These are phyloP conservation scores for Botrylloides violaceus DNA, from an alignment of 23 tunicate species.

Conservation along the genomic window DNA sequence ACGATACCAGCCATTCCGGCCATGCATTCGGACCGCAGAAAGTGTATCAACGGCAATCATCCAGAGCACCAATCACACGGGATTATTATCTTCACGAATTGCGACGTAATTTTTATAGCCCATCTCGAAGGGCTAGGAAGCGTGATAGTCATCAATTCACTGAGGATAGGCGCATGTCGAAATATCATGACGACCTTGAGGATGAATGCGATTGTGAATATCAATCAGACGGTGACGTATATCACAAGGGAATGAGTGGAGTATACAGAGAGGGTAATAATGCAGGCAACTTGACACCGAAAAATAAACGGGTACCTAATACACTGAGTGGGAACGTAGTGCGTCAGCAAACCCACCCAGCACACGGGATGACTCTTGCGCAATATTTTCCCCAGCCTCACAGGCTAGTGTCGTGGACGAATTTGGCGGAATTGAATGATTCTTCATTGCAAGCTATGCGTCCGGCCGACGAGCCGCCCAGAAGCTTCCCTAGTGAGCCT, in stretches of 20 bases:
- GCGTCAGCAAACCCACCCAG: conserved; percentile 3
- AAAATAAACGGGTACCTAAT: not conserved
- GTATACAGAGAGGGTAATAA: not conserved
- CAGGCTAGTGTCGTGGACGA: conserved; percentile 22
- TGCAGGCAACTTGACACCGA: not conserved
- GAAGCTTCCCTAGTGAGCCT: conserved; percentile 19
- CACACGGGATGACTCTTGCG: not conserved
- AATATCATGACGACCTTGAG: not conserved
- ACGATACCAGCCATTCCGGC: conserved; percentile 4
- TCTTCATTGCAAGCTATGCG: not conserved
- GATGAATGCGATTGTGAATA: not conserved
- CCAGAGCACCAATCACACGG: not conserved
- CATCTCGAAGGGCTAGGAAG: not conserved
- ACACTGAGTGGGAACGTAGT: not conserved
- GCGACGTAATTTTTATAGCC: not conserved
- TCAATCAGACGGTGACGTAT: too few relatives aligned
- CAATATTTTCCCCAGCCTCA: conserved; percentile 27
- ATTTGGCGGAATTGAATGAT: conserved; percentile 4
- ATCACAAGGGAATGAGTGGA: too few relatives aligned
- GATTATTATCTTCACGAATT: not conserved
- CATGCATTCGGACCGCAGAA: conserved; percentile 1
- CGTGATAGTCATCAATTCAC: not conserved
- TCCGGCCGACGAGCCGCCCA: not conserved
- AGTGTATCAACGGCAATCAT: conserved; percentile 25
- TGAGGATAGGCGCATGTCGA: not conserved